These are phyloP conservation scores for Hylyphantes graminicola DNA, from an alignment of 1,140 invertebrate species.

Conservation along the genomic window DNA sequence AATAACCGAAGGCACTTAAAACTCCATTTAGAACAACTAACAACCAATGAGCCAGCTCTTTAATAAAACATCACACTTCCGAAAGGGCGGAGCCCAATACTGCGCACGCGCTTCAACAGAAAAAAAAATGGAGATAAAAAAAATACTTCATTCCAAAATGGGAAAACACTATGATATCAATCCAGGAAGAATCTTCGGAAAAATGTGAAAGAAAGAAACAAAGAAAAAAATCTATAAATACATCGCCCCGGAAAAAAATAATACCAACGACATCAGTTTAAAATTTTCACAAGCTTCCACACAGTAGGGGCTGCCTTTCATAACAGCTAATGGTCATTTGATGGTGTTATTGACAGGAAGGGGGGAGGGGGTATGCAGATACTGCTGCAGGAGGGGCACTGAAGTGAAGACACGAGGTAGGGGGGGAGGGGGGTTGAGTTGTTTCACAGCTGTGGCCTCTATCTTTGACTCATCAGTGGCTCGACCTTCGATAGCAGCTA, in stretches of 20 bases:
- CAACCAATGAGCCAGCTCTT: constrained; percentile 43
- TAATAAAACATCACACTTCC: constrained; percentile 50
- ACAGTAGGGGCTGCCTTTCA: constrained; percentile 21
- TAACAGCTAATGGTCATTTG: constrained; percentile 59
- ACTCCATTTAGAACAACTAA: constrained; percentile 20
- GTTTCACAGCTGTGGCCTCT: constrained; percentile 49
- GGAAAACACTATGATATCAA: constrained; percentile 40
- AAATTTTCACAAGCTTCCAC: constrained; percentile 41
- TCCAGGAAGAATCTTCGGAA: neutral
- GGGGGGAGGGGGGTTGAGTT: neutral
- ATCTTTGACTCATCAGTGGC: constrained; percentile 58
- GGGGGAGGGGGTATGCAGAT: constrained; percentile 44
- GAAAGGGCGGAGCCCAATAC: constrained; percentile 5
- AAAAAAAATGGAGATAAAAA: constrained; percentile 14
- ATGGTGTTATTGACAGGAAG: constrained; percentile 54
- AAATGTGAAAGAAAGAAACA: neutral
- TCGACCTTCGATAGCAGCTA: constrained; percentile 58
- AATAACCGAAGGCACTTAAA: constrained; percentile 42
- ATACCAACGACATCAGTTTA: constrained; percentile 34
- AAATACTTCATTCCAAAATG: constrained; percentile 23
- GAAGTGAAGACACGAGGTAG: constrained; percentile 1
- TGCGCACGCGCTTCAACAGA: neutral
- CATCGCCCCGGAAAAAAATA: neutral
- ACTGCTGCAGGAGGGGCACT: constrained; percentile 1
- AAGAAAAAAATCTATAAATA: constrained; percentile 1